A percentile compares a stretch with the other conserved stretches of the same genome.
phyloP scores from a whole-genome alignment of 1,140 invertebrate genomes.

The Zelostemma sp. region DNA sequence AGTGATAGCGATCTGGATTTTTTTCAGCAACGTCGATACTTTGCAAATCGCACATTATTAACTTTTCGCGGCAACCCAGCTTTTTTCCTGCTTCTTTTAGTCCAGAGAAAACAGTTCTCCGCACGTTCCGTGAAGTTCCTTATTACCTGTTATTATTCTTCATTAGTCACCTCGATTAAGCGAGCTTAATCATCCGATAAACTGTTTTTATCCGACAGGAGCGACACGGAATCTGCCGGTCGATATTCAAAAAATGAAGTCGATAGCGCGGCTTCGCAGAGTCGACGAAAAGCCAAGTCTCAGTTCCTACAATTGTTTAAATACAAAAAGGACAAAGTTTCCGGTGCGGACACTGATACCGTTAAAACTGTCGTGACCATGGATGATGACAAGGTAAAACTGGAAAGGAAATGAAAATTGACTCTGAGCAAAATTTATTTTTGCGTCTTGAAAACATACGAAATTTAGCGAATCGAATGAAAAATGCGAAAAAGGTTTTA shows the following conservation, averaged over 20 bases:
- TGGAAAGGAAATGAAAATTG: not conserved
- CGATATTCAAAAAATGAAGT: slow-evolving; percentile 66
- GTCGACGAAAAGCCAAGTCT: slow-evolving; percentile 55
- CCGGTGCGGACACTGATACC: slow-evolving; percentile 65
- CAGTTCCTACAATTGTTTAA: slow-evolving; percentile 62
- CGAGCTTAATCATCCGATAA: slow-evolving; percentile 1
- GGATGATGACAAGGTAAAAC: slow-evolving; percentile 65
- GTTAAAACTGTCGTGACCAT: slow-evolving; percentile 65
- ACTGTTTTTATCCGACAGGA: slow-evolving; percentile 52
- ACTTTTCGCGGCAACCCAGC: slow-evolving; percentile 11
- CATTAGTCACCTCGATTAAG: not conserved
- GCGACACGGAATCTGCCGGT: slow-evolving; percentile 69
- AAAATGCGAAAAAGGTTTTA: not conserved
- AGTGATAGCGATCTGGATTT: slow-evolving; percentile 17
- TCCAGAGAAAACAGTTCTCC: not conserved
- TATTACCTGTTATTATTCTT: not conserved
- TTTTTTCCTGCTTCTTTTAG: not conserved
- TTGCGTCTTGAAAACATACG: not conserved
- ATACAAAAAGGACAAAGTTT: slow-evolving; percentile 68
- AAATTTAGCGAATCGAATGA: not conserved
- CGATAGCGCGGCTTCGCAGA: slow-evolving; percentile 53
- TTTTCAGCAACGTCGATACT: slow-evolving; percentile 6
- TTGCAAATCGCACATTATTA: slow-evolving; percentile 14
- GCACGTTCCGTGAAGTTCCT: not conserved
- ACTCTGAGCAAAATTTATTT: not conserved